Conservation (phyloP, 2,888 invertebrate genomes). For the Chloromyia formosa region DNA sequence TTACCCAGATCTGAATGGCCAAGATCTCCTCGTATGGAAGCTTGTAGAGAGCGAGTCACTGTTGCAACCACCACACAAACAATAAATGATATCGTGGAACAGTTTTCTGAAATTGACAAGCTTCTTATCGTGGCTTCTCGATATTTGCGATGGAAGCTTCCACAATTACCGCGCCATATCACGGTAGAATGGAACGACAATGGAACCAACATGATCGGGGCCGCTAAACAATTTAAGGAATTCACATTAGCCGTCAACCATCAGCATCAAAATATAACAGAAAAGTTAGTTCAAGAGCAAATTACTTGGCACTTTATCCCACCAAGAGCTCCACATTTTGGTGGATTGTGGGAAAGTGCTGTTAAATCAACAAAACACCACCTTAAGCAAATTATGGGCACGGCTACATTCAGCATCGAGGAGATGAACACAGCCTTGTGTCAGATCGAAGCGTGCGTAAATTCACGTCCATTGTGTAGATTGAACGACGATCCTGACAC, state of each 20-base stretch:
- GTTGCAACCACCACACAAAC: no score
- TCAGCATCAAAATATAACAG: background rate
- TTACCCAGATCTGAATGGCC: no score
- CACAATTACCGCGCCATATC: no score
- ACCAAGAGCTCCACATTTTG: constrained; percentile 23
- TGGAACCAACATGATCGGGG: background rate
- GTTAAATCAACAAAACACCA: constrained; percentile 39
- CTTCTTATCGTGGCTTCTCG: background rate
- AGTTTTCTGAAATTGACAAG: no score
- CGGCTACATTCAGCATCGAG: constrained; percentile 19
- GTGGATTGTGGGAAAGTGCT: constrained; percentile 39
- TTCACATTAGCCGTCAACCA: constrained; percentile 23
- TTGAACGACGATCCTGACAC: constrained; percentile 17
- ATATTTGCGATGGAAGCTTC: no score
- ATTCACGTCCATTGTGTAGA: constrained; percentile 8
- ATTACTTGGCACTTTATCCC: constrained; percentile 28
- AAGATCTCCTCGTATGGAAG: no score
- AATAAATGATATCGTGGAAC: no score
- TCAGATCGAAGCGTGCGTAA: constrained; percentile 23
- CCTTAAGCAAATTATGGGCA: constrained; percentile 13
- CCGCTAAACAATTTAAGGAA: background rate
- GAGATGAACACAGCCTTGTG: constrained; percentile 13
- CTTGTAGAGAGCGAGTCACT: no score
- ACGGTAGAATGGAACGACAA: background rate
- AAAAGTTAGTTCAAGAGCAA: background rate